phyloP scores from a whole-genome alignment of 1,140 invertebrate genomes.

The Ceratina japonica region DNA sequence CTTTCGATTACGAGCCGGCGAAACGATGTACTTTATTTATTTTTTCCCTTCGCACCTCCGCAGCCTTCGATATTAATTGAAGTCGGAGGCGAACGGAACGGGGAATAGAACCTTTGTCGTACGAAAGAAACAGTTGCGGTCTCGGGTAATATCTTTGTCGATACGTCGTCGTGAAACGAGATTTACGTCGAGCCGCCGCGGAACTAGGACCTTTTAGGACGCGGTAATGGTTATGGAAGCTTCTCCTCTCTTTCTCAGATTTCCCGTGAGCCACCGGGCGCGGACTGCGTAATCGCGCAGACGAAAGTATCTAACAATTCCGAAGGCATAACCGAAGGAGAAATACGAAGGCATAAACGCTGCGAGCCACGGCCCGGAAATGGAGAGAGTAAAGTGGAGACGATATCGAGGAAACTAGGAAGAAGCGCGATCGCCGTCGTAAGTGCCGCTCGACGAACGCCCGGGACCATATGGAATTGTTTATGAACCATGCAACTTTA shows the following conservation, averaged over 20 bases:
- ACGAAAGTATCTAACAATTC: constrained; percentile 63
- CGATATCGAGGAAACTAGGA: constrained; percentile 63
- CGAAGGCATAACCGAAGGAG: constrained; percentile 58
- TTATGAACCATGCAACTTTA: constrained; percentile 67
- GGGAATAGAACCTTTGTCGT: too few relatives aligned
- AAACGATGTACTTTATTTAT: constrained; percentile 24
- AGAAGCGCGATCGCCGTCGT: constrained; percentile 57
- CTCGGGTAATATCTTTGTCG: constrained; percentile 6
- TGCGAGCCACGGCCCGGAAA: constrained; percentile 59
- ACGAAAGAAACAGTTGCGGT: background rate
- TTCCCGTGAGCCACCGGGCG: background rate
- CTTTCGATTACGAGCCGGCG: constrained; percentile 8
- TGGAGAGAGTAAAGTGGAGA: constrained; percentile 62
- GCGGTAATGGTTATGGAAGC: constrained; percentile 70
- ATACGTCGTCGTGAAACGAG: constrained; percentile 69
- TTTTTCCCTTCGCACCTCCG: constrained; percentile 11
- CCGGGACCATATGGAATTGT: constrained; percentile 70
- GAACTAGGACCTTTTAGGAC: constrained; percentile 65
- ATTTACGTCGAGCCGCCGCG: constrained; percentile 60
- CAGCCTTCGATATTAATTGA: too few relatives aligned
- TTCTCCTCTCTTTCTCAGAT: constrained; percentile 19
- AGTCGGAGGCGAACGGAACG: too few relatives aligned
- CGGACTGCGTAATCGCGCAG: constrained; percentile 56
- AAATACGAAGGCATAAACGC: constrained; percentile 63
- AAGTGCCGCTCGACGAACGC: constrained; percentile 60